A percentile compares a stretch with the other conserved stretches of the same genome.
Conservation (phyloP, 2,113 vertebrate species). For the Amblyornis subalaris region DNA sequence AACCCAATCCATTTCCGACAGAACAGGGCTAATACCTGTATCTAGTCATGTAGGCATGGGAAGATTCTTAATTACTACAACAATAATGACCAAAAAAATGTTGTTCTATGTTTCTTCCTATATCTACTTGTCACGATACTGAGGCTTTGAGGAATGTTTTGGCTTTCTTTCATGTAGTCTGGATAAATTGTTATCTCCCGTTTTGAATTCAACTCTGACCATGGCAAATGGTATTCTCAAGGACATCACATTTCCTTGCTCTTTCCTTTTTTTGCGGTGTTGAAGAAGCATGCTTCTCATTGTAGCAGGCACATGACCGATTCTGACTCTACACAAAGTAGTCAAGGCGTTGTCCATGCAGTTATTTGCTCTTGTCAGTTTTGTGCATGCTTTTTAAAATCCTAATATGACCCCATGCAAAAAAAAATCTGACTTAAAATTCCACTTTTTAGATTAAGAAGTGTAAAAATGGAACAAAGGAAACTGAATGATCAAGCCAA, state of each 20-base stretch:
- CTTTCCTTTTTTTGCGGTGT: constrained; percentile 76
- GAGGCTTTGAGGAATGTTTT: constrained; percentile 79
- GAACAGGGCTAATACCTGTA: constrained; percentile 77
- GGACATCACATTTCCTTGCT: constrained; percentile 77
- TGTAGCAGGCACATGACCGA: constrained; percentile 73
- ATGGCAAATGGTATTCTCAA: constrained; percentile 63
- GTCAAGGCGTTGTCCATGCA: constrained; percentile 80
- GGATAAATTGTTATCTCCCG: constrained; percentile 65
- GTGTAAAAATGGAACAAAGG: constrained; percentile 99
- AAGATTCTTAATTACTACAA: constrained; percentile 57
- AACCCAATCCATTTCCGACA: constrained; percentile 78
- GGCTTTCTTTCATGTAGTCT: constrained; percentile 74
- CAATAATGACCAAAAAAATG: neutral
- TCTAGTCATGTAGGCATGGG: constrained; percentile 80
- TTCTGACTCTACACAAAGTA: constrained; percentile 67
- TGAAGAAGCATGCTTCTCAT: constrained; percentile 85
- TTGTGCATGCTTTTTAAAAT: constrained; percentile 81
- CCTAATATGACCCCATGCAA: neutral
- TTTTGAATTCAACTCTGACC: constrained; percentile 66
- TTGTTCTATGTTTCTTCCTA: constrained; percentile 72
- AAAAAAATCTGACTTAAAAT: constrained; percentile 72
- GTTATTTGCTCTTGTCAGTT: constrained; percentile 76
- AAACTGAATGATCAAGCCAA: constrained; percentile 99
- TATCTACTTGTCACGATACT: constrained; percentile 80
- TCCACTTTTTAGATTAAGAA: constrained; percentile 96